Evolutionary conservation across 2,888 invertebrate species (phyloP).

Genomic region (Lysandra coridon): DNA sequence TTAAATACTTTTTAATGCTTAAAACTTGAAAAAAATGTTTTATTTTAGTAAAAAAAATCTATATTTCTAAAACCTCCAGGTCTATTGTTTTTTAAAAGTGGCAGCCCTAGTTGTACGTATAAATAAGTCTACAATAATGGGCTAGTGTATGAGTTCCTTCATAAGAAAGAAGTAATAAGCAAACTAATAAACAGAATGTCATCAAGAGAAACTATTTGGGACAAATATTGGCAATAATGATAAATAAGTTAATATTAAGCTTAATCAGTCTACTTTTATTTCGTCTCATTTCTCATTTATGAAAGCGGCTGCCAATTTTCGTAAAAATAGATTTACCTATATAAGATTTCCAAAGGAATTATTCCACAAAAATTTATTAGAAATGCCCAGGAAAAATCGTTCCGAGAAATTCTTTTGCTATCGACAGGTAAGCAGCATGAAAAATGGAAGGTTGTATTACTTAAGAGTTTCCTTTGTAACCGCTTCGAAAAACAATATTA

Average conservation of each 20-base stretch:
- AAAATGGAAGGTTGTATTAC: conserved; percentile 16
- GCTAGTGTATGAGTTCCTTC: not conserved
- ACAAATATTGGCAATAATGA: not conserved
- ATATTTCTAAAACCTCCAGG: no score
- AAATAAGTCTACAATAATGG: not conserved
- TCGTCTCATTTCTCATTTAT: not conserved
- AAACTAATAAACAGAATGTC: not conserved
- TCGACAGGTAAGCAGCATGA: conserved; percentile 11
- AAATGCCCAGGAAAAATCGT: not conserved
- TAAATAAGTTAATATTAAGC: conserved; percentile 6
- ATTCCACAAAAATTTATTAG: not conserved
- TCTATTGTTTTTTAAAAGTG: no score
- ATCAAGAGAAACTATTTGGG: not conserved
- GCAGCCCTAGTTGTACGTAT: no score
- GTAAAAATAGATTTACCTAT: not conserved
- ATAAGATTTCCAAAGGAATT: not conserved
- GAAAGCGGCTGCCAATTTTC: not conserved
- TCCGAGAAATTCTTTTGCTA: not conserved
- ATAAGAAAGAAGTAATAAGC: not conserved
- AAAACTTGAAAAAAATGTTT: no score
- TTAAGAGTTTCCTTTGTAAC: conserved; percentile 18
- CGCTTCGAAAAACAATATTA: conserved; percentile 30
- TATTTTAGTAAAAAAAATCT: no score
- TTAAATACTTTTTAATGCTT: no score
- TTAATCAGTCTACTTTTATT: not conserved